Evolutionary conservation across 2,797 vertebrate genomes (phyloP), one percentile per base, ranked within the genome.

Genomic region (Cuculus canorus): DNA sequence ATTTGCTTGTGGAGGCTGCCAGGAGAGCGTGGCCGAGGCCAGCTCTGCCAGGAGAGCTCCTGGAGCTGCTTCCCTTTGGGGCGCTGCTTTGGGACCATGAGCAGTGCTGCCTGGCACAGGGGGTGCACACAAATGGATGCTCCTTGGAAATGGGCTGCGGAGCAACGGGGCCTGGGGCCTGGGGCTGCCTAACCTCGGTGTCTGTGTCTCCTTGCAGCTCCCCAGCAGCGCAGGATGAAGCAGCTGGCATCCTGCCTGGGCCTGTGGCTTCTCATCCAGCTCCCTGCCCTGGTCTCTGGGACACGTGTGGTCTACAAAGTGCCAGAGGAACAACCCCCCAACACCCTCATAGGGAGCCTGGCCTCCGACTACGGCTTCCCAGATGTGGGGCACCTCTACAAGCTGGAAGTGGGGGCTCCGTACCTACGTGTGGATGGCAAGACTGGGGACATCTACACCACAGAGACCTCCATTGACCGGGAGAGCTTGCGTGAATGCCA

Each of bases 371-470:
- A 98, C 1, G 99, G 99, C 78, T 98, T 99, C 37, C 99, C 99
- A 0, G 99, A 99, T 6, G 97, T 98, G 10, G 99, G 99, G 14
- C 99, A 99, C 91, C 98, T 99, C 41, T 99, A 99, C 98, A 99
- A 99, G 97, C 98, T 99, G 75, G 99, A 99, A 95, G 98, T 99
- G 88, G 99, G 99, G 39, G 93, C 98, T 19, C 99, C 99, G 0
- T 99, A 98, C 95, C 98, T 99, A 56, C 98, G 99, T 9, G 99
- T 99, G 93, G 99, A 99, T 4, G 99, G 99, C 93, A 99, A 99
- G 94, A 99, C 99, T 0, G 99, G 99, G 1, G 99, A 99, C 95
- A 99, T 99, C 96, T 99, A 99, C 97, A 99, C 99, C 95, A 99
- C 99, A 0, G 99, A 99, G 96, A 98, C 98, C 85, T 98, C 99